Conservation (phyloP, 2,888 invertebrate genomes). For the Conistra vaccinii region DNA sequence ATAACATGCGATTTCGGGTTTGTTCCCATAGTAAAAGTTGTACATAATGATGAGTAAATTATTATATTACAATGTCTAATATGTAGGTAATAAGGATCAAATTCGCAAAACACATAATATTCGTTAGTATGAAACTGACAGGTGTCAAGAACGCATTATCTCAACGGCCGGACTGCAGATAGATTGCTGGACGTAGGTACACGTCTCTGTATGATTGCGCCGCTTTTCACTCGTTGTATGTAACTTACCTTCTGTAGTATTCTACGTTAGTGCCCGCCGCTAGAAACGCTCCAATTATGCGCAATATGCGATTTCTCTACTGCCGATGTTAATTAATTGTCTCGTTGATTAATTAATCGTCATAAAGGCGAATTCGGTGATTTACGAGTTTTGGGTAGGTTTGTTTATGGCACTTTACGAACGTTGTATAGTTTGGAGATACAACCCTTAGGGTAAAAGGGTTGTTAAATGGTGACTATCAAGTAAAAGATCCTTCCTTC, state of each 20-base stretch:
- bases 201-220: neutral
- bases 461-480: constrained; percentile 20
- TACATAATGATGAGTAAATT: too few relatives aligned
- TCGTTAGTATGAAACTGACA: too few relatives aligned
- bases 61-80: too few relatives aligned
- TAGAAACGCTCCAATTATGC: constrained; percentile 62
- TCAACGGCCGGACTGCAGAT: too few relatives aligned
- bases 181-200: neutral
- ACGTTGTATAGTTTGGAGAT: constrained; percentile 10
- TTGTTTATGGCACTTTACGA: constrained; percentile 41
- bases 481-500: neutral
- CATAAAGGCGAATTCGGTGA: constrained; percentile 52
- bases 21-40: too few relatives aligned
- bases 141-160: too few relatives aligned
- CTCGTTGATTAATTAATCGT: constrained; percentile 61
- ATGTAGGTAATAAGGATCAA: too few relatives aligned
- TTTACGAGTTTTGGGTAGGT: constrained; percentile 53
- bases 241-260: neutral
- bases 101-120: too few relatives aligned
- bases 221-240: neutral
- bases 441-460: constrained; percentile 22
- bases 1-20: too few relatives aligned
- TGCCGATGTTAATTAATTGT: constrained; percentile 63
- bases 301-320: constrained; percentile 56
- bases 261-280: neutral